A percentile compares a stretch with the other conserved stretches of the same genome.
phyloP scores from a whole-genome alignment of 2,888 invertebrate genomes.

The Galerucella nymphaeae region DNA sequence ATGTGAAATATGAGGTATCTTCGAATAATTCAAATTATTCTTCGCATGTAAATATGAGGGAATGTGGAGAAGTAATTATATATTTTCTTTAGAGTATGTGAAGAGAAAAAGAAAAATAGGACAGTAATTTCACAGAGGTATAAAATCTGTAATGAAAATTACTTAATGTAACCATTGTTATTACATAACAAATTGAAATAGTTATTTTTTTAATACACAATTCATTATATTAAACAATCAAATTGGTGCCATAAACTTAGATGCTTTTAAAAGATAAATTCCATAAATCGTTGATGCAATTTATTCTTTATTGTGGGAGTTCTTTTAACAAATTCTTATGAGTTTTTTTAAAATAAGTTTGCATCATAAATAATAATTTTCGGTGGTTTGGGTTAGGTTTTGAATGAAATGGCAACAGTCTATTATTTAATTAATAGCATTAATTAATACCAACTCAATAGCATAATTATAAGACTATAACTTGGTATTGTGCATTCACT shows the following conservation, averaged over 20 bases:
- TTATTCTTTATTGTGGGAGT: background rate
- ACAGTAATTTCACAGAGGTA: background rate
- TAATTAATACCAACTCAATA: background rate
- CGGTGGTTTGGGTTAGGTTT: too few relatives aligned
- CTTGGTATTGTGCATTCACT: background rate
- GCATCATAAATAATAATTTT: too few relatives aligned
- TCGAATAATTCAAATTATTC: background rate
- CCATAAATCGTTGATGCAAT: background rate
- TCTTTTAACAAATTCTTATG: background rate
- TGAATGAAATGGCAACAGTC: too few relatives aligned
- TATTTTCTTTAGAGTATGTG: background rate
- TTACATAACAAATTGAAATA: background rate
- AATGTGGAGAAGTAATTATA: background rate
- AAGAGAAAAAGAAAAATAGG: background rate
- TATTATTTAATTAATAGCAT: background rate
- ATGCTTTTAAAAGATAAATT: background rate
- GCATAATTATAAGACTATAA: background rate
- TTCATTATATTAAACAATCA: background rate
- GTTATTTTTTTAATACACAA: background rate
- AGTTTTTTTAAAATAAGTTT: background rate
- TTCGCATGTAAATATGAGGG: background rate
- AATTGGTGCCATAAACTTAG: background rate
- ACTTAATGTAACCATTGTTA: background rate
- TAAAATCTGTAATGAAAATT: background rate
- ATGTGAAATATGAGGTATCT: background rate